A percentile compares a stretch with the other conserved stretches of the same genome.
phyloP scores from a whole-genome alignment of 2,113 vertebrate species.

The Ptychochromis oligacanthus region DNA sequence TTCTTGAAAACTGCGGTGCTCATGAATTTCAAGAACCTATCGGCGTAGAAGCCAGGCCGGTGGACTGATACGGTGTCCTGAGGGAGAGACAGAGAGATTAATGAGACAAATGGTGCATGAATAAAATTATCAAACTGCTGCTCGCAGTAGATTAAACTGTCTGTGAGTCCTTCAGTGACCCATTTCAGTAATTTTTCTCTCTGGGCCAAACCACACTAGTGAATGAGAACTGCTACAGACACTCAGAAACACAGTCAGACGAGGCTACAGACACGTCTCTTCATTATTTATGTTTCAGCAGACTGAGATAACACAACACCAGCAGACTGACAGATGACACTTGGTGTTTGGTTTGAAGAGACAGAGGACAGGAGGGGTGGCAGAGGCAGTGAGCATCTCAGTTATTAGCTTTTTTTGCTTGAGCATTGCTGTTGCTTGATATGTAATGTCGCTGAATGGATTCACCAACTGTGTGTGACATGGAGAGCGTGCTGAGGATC shows the following conservation, averaged over 20 bases:
- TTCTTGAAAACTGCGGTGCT: constrained; percentile 94
- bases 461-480: not conserved
- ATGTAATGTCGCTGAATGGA: constrained; percentile 21
- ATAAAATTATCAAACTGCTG: constrained; percentile 26
- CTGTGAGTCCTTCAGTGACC: constrained; percentile 14
- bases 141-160: constrained; percentile 29
- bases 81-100: constrained; percentile 53
- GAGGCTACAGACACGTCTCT: constrained; percentile 32
- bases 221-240: constrained; percentile 5
- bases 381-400: not conserved
- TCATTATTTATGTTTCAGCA: constrained; percentile 68
- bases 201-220: constrained; percentile 25
- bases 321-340: constrained; percentile 68
- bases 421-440: not conserved
- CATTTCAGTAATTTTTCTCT: constrained; percentile 27
- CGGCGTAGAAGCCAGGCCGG: constrained; percentile 96
- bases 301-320: constrained; percentile 44
- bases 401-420: constrained; percentile 17
- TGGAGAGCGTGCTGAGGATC: not conserved
- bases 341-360: constrained; percentile 60
- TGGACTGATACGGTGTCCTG: constrained; percentile 98
- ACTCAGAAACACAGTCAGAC: constrained; percentile 14
- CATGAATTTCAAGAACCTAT: constrained; percentile 99
- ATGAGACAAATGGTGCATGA: constrained; percentile 40
- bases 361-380: not conserved